These are phyloP conservation scores for Zosterops borbonicus DNA, from an alignment of 2,113 vertebrate species.

Conservation along the genomic window DNA sequence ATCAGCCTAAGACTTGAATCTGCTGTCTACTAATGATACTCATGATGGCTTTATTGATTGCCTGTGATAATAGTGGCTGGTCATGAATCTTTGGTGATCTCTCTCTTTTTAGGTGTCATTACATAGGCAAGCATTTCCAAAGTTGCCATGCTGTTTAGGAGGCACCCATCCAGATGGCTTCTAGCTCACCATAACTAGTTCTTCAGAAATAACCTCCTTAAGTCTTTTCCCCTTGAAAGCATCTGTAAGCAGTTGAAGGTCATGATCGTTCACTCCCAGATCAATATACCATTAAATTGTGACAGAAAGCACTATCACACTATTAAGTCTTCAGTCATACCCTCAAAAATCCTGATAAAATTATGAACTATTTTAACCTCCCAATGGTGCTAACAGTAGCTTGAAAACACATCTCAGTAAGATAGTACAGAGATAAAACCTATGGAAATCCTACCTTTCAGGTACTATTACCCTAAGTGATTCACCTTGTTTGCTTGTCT, in stretches of 20 bases:
- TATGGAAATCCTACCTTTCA: not conserved
- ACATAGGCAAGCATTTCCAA: slow-evolving; percentile 28
- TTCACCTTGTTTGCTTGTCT: not conserved
- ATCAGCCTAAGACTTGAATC: not conserved
- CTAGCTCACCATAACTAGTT: slow-evolving; percentile 2
- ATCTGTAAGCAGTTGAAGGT: slow-evolving; percentile 73
- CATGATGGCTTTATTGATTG: slow-evolving; percentile 68
- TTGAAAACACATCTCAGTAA: not conserved
- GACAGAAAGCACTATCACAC: slow-evolving; percentile 71
- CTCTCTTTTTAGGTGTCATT: slow-evolving; percentile 16
- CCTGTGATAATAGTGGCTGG: slow-evolving; percentile 28
- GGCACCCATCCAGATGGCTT: not conserved
- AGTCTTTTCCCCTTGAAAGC: slow-evolving; percentile 66
- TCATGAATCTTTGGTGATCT: slow-evolving; percentile 36
- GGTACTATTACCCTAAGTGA: not conserved
- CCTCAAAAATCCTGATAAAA: slow-evolving; percentile 72
- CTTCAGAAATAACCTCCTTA: slow-evolving; percentile 58
- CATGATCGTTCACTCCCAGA: slow-evolving; percentile 72
- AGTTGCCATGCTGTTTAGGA: slow-evolving; percentile 24
- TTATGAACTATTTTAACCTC: slow-evolving; percentile 73
- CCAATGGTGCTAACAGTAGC: not conserved
- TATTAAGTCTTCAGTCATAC: slow-evolving; percentile 71
- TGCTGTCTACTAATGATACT: slow-evolving; percentile 43
- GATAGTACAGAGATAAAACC: slow-evolving; percentile 25
- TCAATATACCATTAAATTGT: slow-evolving; percentile 77